phyloP scores from a whole-genome alignment of 2,888 invertebrate species.

The Apamea sordens region DNA sequence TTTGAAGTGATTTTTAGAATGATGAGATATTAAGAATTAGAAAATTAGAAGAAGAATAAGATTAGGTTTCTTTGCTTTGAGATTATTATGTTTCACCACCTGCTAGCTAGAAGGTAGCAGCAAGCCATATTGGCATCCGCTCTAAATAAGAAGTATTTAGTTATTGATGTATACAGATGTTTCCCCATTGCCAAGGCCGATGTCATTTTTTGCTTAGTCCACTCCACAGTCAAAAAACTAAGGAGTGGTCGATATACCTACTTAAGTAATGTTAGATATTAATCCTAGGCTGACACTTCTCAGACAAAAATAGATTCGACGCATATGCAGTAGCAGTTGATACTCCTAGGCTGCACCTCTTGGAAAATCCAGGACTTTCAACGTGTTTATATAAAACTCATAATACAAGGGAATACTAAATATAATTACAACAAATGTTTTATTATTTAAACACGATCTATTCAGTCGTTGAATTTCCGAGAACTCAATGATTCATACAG shows the following conservation, averaged over 20 bases:
- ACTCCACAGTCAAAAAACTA: neutral
- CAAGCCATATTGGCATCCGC: too few relatives aligned
- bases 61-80: neutral
- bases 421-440: constrained; percentile 14
- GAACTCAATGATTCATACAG: constrained; percentile 51
- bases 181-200: neutral
- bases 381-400: neutral
- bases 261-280: neutral
- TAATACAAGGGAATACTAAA: neutral
- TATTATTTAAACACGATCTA: constrained; percentile 45
- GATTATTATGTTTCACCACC: neutral
- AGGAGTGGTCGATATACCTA: neutral
- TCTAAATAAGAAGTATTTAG: neutral
- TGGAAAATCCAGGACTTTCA: constrained; percentile 6
- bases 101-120: neutral
- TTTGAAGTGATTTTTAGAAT: neutral
- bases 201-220: neutral
- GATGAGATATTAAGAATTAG: neutral
- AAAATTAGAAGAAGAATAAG: neutral
- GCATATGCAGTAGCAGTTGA: neutral
- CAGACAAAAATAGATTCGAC: neutral
- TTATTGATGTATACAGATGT: neutral
- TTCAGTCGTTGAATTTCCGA: constrained; percentile 37
- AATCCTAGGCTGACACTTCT: neutral
- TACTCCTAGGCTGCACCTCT: neutral